Evolutionary conservation across 2,113 vertebrate genomes (phyloP).

Genomic region (Rhabdomys dilectus): DNA sequence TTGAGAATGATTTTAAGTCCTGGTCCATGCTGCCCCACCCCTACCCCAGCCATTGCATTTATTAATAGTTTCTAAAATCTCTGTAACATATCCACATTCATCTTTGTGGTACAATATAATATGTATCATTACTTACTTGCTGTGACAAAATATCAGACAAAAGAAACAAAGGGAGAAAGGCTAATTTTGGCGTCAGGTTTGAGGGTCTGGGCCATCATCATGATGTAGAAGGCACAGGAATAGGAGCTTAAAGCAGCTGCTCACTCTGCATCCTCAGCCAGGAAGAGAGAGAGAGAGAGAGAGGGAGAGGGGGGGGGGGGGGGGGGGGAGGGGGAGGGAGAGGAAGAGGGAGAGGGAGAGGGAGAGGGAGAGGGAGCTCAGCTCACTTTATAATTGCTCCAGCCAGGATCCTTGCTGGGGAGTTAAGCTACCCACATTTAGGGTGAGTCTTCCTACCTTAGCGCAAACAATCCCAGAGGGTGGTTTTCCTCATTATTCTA

Average conservation of each 20-base stretch:
- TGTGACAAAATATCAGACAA: not conserved
- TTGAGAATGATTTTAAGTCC: not conserved
- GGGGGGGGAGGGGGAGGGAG: no score
- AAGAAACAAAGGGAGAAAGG: not conserved
- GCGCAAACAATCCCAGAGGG: not conserved
- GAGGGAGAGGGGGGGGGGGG: no score
- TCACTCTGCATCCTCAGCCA: not conserved
- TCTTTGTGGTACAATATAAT: not conserved
- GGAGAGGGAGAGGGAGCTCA: no score
- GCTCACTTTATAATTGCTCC: not conserved
- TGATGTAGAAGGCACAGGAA: not conserved
- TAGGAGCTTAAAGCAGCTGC: no score
- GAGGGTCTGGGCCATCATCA: not conserved
- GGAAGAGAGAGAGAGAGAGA: no score
- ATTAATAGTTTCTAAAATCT: constrained; percentile 40
- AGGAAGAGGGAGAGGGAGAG: no score
- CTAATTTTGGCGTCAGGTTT: not conserved
- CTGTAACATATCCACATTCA: not conserved
- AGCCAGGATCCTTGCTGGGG: no score
- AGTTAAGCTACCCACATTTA: not conserved
- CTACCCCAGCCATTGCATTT: not conserved
- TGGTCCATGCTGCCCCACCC: no score
- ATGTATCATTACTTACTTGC: not conserved
- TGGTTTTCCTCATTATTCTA: not conserved
- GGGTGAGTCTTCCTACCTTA: not conserved